Conservation (phyloP, 2,797 vertebrate genomes). For the Dromococcyx pavoninus region DNA sequence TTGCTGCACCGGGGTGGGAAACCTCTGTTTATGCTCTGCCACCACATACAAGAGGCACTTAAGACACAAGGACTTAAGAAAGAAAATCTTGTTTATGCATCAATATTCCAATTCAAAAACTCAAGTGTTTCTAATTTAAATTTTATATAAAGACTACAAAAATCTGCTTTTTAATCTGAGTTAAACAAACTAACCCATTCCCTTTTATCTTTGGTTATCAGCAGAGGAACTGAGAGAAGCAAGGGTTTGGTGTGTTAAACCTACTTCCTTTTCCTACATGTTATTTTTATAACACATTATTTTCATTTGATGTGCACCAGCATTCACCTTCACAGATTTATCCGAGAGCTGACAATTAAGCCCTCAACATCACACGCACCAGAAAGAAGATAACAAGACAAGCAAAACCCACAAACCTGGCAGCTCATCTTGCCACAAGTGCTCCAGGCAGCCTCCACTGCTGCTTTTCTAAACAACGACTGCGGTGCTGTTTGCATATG, state of each 20-base stretch:
- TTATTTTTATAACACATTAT: neutral
- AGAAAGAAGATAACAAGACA: neutral
- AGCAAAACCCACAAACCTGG: neutral
- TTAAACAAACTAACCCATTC: neutral
- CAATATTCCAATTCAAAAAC: neutral
- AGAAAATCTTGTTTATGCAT: neutral
- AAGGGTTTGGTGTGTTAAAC: neutral
- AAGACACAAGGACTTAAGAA: too few relatives aligned
- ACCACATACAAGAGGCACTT: neutral
- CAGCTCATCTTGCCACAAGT: neutral
- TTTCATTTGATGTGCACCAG: neutral
- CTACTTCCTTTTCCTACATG: neutral
- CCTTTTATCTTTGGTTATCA: neutral
- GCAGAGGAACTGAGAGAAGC: neutral
- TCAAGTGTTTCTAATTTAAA: neutral
- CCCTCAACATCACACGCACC: fast-evolving
- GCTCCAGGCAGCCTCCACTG: neutral
- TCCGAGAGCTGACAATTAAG: neutral
- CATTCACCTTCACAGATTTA: neutral
- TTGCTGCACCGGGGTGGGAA: neutral
- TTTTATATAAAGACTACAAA: neutral
- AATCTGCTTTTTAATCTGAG: neutral
- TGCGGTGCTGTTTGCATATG: too few relatives aligned
- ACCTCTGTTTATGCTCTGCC: neutral
- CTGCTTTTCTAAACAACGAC: neutral